A percentile compares a stretch with the other conserved stretches of the same genome.
phyloP scores from a whole-genome alignment of 2,113 vertebrate species.

The Hydrochoerus hydrochaeris region DNA sequence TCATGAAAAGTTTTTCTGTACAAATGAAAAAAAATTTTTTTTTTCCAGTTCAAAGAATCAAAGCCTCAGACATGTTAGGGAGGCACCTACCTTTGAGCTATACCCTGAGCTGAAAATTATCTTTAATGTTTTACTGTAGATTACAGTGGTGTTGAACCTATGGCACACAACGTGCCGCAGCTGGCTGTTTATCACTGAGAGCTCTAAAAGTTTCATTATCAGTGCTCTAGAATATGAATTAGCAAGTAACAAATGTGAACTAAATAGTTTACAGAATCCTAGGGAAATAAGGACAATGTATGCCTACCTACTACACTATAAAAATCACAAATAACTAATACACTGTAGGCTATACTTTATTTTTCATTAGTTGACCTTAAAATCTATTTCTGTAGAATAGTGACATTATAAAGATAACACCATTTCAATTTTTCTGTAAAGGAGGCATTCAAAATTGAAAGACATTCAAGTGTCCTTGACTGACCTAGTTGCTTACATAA shows the following conservation, averaged over 20 bases:
- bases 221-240: background rate
- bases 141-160: background rate
- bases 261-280: background rate
- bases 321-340: background rate
- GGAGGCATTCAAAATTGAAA: background rate
- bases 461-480: background rate
- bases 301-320: background rate
- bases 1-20: background rate
- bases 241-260: background rate
- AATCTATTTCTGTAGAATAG: background rate
- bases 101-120: background rate
- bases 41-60: background rate
- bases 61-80: background rate
- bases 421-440: slow-evolving; percentile 29
- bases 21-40: background rate
- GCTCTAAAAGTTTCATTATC: background rate
- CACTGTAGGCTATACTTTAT: background rate
- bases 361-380: slow-evolving; percentile 34
- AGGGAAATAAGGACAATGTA: background rate
- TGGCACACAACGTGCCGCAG: background rate
- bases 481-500: slow-evolving; percentile 12
- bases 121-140: background rate
- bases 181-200: background rate
- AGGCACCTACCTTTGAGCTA: background rate
- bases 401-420: background rate